These are phyloP conservation scores for Caranx ignobilis DNA, from an alignment of 2,113 vertebrate species.

Conservation along the genomic window DNA sequence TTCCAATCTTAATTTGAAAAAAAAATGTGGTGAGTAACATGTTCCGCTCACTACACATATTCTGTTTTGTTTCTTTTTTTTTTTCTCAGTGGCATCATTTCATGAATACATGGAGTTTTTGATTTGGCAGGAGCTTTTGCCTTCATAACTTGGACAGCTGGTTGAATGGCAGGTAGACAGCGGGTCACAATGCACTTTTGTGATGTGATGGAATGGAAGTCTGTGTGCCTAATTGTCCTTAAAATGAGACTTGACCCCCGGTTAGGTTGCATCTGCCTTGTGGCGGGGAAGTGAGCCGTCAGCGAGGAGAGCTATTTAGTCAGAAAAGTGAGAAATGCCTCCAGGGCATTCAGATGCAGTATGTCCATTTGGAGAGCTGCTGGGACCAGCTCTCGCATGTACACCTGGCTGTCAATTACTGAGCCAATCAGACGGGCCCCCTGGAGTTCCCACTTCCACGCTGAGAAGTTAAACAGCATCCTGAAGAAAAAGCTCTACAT, in stretches of 20 bases:
- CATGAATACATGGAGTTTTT: not conserved
- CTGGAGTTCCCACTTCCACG: constrained; percentile 1
- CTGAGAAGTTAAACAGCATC: constrained; percentile 20
- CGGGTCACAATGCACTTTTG: constrained; percentile 27
- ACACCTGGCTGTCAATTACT: constrained; percentile 59
- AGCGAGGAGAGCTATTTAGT: constrained; percentile 53
- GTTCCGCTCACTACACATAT: not conserved
- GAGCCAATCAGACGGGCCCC: constrained; percentile 52
- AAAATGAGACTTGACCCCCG: constrained; percentile 67
- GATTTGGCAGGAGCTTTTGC: not conserved
- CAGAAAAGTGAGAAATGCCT: constrained; percentile 43
- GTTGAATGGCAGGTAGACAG: constrained; percentile 9
- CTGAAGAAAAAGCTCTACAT: constrained; percentile 11
- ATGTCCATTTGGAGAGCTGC: constrained; percentile 36
- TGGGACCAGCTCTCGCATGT: constrained; percentile 8
- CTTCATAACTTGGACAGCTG: constrained; percentile 19
- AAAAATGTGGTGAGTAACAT: constrained; percentile 6
- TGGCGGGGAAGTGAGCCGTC: constrained; percentile 31
- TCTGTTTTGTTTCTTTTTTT: not conserved
- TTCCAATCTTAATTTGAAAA: constrained; percentile 8
- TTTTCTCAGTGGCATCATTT: not conserved
- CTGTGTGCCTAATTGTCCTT: constrained; percentile 68
- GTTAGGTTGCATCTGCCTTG: constrained; percentile 52
- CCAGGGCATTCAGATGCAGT: constrained; percentile 40
- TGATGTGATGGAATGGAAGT: constrained; percentile 42